Percentiles rank a stretch among this genome's conserved stretches.
These are phyloP conservation scores for Boloria euphrosyne DNA, from an alignment of 2,888 invertebrate genomes.

Conservation along the genomic window DNA sequence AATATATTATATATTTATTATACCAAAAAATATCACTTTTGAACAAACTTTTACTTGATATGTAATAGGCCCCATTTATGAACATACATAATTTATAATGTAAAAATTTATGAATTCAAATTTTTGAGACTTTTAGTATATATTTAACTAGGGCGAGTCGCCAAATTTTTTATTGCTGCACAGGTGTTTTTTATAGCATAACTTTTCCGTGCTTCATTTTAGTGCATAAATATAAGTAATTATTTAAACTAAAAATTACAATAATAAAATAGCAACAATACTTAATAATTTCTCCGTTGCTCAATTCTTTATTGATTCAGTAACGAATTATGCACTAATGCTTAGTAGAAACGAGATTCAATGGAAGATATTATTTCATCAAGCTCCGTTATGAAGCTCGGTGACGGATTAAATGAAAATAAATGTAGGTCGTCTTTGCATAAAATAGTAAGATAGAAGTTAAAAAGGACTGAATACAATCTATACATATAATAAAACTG, in stretches of 20 bases:
- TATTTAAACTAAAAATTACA: not conserved
- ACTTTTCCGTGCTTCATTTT: slow-evolving; percentile 7
- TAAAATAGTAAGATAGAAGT: not conserved
- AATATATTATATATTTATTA: slow-evolving; percentile 1
- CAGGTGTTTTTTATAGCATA: slow-evolving; percentile 23
- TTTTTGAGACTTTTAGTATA: slow-evolving; percentile 3
- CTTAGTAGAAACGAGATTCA: slow-evolving; percentile 4
- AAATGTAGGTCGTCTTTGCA: not conserved
- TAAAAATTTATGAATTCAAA: not conserved
- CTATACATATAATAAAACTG: too few species aligned
- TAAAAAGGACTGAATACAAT: too few species aligned
- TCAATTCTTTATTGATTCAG: not conserved
- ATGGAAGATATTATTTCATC: slow-evolving; percentile 10
- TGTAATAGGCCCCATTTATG: too few species aligned
- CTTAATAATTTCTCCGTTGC: not conserved
- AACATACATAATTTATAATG: too few species aligned
- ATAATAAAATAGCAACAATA: too few species aligned
- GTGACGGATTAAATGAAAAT: slow-evolving; percentile 4
- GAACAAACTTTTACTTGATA: too few species aligned
- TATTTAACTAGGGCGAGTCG: slow-evolving; percentile 12
- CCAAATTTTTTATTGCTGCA: not conserved
- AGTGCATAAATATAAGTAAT: not conserved
- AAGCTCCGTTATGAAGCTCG: not conserved
- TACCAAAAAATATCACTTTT: not conserved
- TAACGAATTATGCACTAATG: not conserved